Conservation (phyloP, 92 coral and sea anemone species). For the Pocillopora meandrina region DNA sequence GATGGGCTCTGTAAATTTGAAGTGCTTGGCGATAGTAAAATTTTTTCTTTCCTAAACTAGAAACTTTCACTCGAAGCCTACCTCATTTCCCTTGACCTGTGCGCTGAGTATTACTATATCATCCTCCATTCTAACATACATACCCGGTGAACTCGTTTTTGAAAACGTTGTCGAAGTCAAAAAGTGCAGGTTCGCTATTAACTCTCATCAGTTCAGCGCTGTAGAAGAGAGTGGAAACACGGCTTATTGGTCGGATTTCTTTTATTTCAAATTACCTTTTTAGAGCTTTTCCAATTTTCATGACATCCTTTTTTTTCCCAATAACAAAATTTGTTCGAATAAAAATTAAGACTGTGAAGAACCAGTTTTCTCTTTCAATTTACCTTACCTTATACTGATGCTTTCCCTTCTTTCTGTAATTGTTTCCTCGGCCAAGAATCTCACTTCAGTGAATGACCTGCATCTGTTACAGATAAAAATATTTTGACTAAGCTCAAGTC, state of each 20-base stretch:
- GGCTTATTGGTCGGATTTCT: too few species aligned
- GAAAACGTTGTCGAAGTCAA: slow-evolving; percentile 41
- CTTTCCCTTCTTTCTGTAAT: slow-evolving; percentile 4
- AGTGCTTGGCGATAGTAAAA: too few species aligned
- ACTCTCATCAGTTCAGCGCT: slow-evolving; percentile 32
- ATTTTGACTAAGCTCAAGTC: background rate
- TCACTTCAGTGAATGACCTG: slow-evolving; percentile 18
- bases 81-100: too few species aligned
- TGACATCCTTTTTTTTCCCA: background rate
- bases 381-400: slow-evolving; percentile 1
- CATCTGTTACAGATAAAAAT: background rate
- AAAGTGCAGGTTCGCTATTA: slow-evolving; percentile 37
- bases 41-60: too few species aligned
- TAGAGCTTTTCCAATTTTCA: too few species aligned
- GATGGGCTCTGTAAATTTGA: too few species aligned
- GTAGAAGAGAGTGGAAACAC: background rate
- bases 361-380: too few species aligned
- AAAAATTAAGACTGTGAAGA: background rate
- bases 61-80: too few species aligned
- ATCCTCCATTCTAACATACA: background rate
- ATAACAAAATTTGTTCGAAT: background rate
- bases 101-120: too few species aligned
- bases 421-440: background rate
- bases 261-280: too few species aligned
- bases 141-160: slow-evolving; percentile 46